Base-by-base conservation (phyloP, 2,888 invertebrate genomes). In the Stenchaetothrips biformis region DNA sequence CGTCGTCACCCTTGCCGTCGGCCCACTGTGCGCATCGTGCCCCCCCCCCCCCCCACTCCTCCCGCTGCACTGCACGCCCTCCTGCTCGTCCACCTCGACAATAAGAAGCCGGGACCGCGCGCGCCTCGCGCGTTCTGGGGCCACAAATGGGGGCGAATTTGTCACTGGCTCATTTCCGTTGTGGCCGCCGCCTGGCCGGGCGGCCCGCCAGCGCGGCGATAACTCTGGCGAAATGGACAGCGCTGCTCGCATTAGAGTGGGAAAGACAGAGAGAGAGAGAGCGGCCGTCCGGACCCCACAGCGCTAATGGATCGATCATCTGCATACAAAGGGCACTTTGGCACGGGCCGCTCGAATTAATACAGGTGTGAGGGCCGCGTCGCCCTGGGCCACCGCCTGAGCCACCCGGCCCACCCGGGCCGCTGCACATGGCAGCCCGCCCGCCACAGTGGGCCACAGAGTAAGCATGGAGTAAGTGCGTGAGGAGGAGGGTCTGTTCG, bases 161-260 rank as follows among this genome's bases (percentile, higher is more conserved):
- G 67, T 74, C 67, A 74, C 67, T 74, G 7, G 67, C 67, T 74
- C 67, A 74, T 74, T 74, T 74, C 67, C 67, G 67, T 74, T 74
- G 11, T 11, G 21, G 11, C 7, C 25, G 21, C 67, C 18, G 6
- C 25, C 11, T 1, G 8, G 67, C 25, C 37, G 37, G 37, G 2
- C 37, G 37, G 37, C 2, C 9, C 25, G 37, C 37, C 2, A 37
- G 37, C 37, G 4, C 37, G 67, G 25, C 67, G 67, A 74, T 74
- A 74, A 74, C 67, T 74, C 67, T 25, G 25, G 67, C 67, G 67
- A 74, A 74, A 25, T 25, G 67, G 67, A 11, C 67, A 25, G 67
- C 67, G 67, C 21, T 3, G 6, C 21, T 21, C 37, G 37, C 37
- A 37, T 37, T 37, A 37, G 37, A 37, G 37, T 37, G 37, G 4